These are phyloP conservation scores for Achatina immaculata DNA, from an alignment of 1,140 invertebrate species.

Conservation along the genomic window DNA sequence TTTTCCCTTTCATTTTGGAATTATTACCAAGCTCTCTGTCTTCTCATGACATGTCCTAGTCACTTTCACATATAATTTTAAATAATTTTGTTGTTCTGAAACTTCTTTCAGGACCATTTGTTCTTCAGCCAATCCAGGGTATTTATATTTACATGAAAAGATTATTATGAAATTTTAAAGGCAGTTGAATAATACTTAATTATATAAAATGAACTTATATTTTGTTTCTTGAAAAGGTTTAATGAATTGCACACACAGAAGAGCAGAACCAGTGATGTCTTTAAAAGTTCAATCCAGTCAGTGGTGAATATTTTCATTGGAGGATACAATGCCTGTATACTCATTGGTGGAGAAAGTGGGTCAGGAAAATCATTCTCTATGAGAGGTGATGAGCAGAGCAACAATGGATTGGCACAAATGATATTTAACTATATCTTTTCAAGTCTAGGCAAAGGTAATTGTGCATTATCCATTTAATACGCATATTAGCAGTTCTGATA, in stretches of 20 bases:
- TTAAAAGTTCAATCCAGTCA: conserved; percentile 50
- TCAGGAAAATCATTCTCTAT: conserved; percentile 59
- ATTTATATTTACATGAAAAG: background rate
- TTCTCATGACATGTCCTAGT: background rate
- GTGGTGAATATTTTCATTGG: conserved; percentile 57
- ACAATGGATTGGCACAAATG: conserved; percentile 55
- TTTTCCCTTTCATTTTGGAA: background rate
- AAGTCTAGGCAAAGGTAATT: background rate
- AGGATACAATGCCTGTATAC: conserved; percentile 59
- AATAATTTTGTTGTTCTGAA: too few relatives aligned
- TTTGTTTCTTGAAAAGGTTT: conserved; percentile 50
- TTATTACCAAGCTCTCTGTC: background rate
- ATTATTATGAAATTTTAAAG: background rate
- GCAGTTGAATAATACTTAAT: background rate
- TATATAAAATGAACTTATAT: background rate
- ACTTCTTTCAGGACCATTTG: too few relatives aligned
- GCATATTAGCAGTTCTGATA: too few relatives aligned
- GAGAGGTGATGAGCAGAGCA: conserved; percentile 51
- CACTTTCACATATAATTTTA: background rate
- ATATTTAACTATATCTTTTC: conserved; percentile 53
- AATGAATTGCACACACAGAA: conserved; percentile 48
- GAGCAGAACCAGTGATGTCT: conserved; percentile 56
- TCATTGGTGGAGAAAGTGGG: conserved; percentile 60
- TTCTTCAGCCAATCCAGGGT: background rate
- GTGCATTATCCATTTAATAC: too few relatives aligned